Evolutionary conservation across 2,113 vertebrate species (phyloP).

Genomic region (Ovibos moschatus): DNA sequence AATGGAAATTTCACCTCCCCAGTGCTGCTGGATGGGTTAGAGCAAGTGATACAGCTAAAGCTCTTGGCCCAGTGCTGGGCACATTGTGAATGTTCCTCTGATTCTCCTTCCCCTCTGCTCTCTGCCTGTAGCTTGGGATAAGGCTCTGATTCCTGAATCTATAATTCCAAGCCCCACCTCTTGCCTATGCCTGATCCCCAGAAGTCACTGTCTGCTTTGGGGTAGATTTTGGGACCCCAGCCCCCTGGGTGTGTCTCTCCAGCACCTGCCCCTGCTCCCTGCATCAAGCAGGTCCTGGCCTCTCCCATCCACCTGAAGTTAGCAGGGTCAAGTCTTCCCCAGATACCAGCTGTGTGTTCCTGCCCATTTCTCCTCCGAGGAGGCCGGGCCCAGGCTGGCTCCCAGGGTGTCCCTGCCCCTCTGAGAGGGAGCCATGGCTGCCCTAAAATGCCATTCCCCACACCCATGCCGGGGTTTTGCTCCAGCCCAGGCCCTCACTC

Average conservation of each 20-base stretch:
- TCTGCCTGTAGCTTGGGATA: background rate
- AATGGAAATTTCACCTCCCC: background rate
- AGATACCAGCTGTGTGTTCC: background rate
- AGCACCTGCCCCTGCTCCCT: background rate
- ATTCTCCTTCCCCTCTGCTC: background rate
- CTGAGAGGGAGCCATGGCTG: background rate
- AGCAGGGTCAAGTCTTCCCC: background rate
- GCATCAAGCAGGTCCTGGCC: background rate
- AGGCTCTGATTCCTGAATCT: background rate
- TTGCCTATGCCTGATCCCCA: background rate
- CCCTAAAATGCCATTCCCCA: background rate
- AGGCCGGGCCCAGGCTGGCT: background rate
- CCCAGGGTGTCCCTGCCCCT: background rate
- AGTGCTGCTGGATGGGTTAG: background rate
- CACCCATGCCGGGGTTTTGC: slow-evolving; percentile 58
- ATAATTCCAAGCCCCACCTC: background rate
- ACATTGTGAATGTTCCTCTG: background rate
- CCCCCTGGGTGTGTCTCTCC: background rate
- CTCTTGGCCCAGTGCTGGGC: background rate
- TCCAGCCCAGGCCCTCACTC: slow-evolving; percentile 28
- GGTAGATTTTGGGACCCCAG: background rate
- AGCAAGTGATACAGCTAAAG: background rate
- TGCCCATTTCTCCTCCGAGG: background rate
- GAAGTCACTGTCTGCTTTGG: background rate
- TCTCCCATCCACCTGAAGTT: background rate